phyloP scores from a whole-genome alignment of 2,888 invertebrate species.

The Calliopum simillimum region DNA sequence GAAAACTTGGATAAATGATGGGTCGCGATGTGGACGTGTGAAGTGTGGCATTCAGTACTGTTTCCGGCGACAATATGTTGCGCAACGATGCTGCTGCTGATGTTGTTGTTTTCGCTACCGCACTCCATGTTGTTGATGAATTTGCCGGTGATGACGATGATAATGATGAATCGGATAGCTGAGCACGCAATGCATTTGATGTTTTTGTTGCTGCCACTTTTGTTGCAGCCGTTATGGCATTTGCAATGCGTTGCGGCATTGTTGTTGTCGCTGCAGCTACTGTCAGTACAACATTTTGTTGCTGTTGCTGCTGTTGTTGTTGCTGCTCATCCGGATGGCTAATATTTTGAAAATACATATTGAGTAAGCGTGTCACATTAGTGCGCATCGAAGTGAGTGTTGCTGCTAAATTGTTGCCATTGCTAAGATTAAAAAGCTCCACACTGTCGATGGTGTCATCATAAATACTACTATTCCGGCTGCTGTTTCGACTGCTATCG shows the following conservation, averaged over 20 bases:
- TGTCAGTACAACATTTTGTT: slow-evolving; percentile 15
- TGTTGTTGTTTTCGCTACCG: slow-evolving; percentile 17
- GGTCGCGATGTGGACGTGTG: slow-evolving; percentile 25
- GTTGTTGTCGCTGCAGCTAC: slow-evolving; percentile 23
- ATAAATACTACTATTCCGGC: slow-evolving; percentile 5
- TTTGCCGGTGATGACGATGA: slow-evolving; percentile 39
- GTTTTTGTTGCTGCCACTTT: slow-evolving; percentile 22
- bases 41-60: not conserved
- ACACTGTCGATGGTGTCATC: slow-evolving; percentile 15
- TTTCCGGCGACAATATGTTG: slow-evolving; percentile 25
- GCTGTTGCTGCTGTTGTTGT: slow-evolving; percentile 26
- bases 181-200: slow-evolving; percentile 10
- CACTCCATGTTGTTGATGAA: slow-evolving; percentile 40
- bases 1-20: slow-evolving; percentile 51
- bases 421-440: slow-evolving; percentile 25
- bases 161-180: slow-evolving; percentile 9
- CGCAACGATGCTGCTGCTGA: slow-evolving; percentile 28
- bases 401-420: slow-evolving; percentile 45
- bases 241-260: slow-evolving; percentile 11
- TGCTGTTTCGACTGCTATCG: not conserved
- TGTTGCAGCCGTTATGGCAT: not conserved
- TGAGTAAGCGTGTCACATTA: slow-evolving; percentile 49
- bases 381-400: slow-evolving; percentile 51
- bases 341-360: slow-evolving; percentile 49
- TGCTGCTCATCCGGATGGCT: slow-evolving; percentile 27